Evolutionary conservation across 2,113 vertebrate genomes (phyloP).

Genomic region (Tragulus kanchil): DNA sequence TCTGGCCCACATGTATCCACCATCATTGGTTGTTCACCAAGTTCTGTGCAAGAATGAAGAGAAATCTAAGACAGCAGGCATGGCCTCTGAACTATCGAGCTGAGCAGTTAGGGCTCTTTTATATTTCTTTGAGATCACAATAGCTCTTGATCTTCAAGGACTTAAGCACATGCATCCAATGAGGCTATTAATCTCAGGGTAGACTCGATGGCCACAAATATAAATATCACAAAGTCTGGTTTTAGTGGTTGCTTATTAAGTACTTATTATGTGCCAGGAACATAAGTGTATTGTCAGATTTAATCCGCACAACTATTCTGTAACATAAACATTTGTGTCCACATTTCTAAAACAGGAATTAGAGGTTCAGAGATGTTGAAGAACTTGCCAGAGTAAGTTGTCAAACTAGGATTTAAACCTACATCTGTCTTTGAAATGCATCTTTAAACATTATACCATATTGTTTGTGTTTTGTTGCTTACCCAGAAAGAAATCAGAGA

Average conservation of each 20-base stretch:
- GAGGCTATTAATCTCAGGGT: not conserved
- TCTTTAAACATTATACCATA: not conserved
- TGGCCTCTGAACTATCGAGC: not conserved
- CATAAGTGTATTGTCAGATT: not conserved
- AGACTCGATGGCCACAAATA: slow-evolving; percentile 15
- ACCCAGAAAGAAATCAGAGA: not conserved
- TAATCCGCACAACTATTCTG: slow-evolving; percentile 30
- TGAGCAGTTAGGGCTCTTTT: not conserved
- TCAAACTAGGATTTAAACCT: not conserved
- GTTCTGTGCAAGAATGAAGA: not conserved
- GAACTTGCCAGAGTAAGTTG: not conserved
- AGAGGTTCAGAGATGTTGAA: not conserved
- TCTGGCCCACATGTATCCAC: not conserved
- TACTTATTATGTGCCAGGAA: not conserved
- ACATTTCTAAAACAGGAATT: not conserved
- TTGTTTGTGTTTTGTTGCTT: not conserved
- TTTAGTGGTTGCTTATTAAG: slow-evolving; percentile 18
- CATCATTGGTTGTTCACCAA: not conserved
- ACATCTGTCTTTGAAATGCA: not conserved
- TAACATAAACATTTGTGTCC: not conserved
- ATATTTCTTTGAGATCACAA: not conserved
- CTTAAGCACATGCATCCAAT: not conserved
- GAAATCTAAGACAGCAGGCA: not conserved
- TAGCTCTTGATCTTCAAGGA: not conserved
- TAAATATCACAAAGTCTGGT: not conserved